These are phyloP conservation scores for Rhinopithecus roxellana DNA, from an alignment of 2,113 vertebrate species.

Conservation along the genomic window DNA sequence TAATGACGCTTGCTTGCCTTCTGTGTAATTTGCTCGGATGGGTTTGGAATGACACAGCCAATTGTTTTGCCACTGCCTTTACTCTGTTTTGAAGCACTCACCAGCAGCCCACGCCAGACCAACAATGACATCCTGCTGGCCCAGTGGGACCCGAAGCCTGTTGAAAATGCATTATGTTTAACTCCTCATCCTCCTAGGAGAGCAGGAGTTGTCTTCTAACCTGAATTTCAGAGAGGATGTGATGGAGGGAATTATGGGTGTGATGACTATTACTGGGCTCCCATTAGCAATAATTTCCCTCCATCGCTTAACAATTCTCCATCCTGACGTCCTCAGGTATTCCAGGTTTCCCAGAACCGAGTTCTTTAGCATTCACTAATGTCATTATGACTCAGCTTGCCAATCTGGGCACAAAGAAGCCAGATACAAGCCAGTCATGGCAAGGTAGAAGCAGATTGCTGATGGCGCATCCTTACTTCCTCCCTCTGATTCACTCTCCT, in stretches of 20 bases:
- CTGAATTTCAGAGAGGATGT: background rate
- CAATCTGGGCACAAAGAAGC: background rate
- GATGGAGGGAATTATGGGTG: background rate
- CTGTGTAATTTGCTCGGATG: slow-evolving; percentile 73
- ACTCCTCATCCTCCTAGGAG: slow-evolving; percentile 66
- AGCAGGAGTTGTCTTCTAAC: background rate
- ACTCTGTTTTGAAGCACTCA: slow-evolving; percentile 74
- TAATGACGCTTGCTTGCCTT: slow-evolving; percentile 72
- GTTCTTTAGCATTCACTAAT: background rate
- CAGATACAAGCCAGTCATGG: background rate
- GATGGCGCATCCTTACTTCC: too few relatives aligned
- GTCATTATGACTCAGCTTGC: slow-evolving; percentile 12
- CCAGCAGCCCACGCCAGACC: slow-evolving; percentile 59
- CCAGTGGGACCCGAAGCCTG: slow-evolving; percentile 51
- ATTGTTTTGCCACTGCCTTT: slow-evolving; percentile 69
- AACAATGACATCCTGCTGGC: slow-evolving; percentile 55
- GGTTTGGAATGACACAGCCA: slow-evolving; percentile 73
- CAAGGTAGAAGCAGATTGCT: background rate
- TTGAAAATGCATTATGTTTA: slow-evolving; percentile 71
- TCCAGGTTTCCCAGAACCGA: background rate
- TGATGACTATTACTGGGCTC: background rate
- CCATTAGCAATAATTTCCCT: background rate
- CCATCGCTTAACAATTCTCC: background rate
- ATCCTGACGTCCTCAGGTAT: background rate
- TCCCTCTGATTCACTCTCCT: background rate